Base-by-base conservation (phyloP, 2,797 vertebrate genomes). In the Borostomias antarcticus region DNA sequence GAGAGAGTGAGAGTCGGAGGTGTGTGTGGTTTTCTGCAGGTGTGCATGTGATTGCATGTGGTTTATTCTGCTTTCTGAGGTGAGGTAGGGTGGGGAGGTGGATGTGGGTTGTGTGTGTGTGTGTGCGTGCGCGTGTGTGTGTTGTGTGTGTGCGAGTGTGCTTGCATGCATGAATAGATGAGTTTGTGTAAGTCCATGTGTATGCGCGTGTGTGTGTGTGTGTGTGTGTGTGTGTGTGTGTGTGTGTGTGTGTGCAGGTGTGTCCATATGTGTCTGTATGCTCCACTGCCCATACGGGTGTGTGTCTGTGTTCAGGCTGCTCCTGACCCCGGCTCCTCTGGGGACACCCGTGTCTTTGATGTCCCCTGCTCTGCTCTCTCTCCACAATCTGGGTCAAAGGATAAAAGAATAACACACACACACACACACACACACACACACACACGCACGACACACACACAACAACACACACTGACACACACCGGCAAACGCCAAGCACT, bases 381-480 rank as follows among this genome's bases (percentile, higher is more conserved):
- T 76, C 76, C 84, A 57, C 63, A 89, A 93, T 91, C 82, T 89
- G 85, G 88, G 89, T 92, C 90, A 91, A 86, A 85, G 82, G 83
- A 89, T 81, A 72, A 90, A 87, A 87, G 84, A 87, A 85, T 77
- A 79, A 32, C 61, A 30, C 30, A 56, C 63, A 59, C 56, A 51
- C 58, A 54, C 62, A 62, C n/a, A n/a, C n/a, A n/a, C n/a, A n/a
- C n/a, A n/a, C n/a, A n/a, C 62, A 62, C 51, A 43, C 62, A 30
- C 51, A 54, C 52, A 23, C 26, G 13, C 25, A 37, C 7, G n/a
- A 64, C 62, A 52, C 62, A 56, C 35, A 8, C 43, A n/a, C 43
- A 28, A 2, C 5, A 6, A 51, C 48, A 10, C 48, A 25, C 48
- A 10, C 48, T 6, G n/a, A 32, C 29, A 33, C 54, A 19, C 54